Evolutionary conservation across 2,113 vertebrate species (phyloP).

Genomic region (Gopherus flavomarginatus): DNA sequence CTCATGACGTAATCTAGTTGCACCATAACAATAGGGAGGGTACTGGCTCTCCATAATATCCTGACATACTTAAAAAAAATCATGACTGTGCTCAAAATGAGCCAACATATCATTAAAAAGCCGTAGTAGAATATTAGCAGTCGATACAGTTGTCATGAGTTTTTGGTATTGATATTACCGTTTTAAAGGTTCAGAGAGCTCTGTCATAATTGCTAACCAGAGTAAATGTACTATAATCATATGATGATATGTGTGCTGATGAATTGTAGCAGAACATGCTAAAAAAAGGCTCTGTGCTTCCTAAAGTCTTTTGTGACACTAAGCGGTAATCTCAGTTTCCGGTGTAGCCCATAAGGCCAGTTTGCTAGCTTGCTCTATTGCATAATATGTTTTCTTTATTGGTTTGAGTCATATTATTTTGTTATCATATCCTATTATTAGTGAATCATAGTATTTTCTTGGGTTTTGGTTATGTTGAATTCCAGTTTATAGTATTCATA

Average conservation of each 20-base stretch:
- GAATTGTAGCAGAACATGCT: not conserved
- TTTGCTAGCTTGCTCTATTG: too few relatives aligned
- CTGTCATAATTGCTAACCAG: not conserved
- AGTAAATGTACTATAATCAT: not conserved
- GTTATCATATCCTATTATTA: too few relatives aligned
- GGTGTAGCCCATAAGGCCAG: not conserved
- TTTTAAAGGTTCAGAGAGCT: not conserved
- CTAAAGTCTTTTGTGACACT: not conserved
- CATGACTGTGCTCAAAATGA: conserved; percentile 28
- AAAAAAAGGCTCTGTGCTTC: not conserved
- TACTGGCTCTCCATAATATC: not conserved
- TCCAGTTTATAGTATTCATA: too few relatives aligned
- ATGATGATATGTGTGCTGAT: conserved; percentile 4
- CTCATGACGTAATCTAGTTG: not conserved
- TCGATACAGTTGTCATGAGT: too few relatives aligned
- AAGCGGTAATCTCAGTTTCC: not conserved
- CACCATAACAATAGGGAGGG: not conserved
- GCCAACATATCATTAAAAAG: conserved; percentile 23
- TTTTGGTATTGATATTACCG: not conserved
- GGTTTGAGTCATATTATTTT: too few relatives aligned
- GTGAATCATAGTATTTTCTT: too few relatives aligned
- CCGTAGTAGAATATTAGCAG: not conserved
- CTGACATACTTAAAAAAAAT: conserved; percentile 11
- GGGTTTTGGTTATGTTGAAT: too few relatives aligned
- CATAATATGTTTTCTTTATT: too few relatives aligned